A percentile compares a stretch with the other conserved stretches of the same genome.
Conservation (phyloP, 2,797 vertebrate species). For the Oreortyx pictus region DNA sequence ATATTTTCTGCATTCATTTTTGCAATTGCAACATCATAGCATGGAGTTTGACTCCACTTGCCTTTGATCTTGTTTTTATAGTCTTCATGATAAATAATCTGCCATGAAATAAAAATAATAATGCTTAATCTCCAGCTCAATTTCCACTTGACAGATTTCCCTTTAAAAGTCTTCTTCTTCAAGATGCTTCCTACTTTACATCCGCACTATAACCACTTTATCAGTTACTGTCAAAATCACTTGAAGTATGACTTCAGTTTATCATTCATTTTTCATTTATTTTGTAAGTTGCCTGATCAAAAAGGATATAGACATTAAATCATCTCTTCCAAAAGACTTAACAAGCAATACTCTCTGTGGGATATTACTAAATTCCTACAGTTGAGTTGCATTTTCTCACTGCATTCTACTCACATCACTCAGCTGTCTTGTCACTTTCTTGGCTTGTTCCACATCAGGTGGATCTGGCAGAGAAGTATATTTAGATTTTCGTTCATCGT, state of each 20-base stretch:
- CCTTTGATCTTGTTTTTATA: slow-evolving; percentile 95
- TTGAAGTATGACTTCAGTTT: neutral
- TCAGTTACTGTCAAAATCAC: neutral
- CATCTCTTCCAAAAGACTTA: neutral
- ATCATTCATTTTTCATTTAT: neutral
- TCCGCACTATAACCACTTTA: neutral
- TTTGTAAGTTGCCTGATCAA: neutral
- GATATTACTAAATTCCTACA: neutral
- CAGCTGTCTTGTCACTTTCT: slow-evolving; percentile 87
- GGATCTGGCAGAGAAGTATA: slow-evolving; percentile 91
- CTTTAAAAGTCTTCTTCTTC: neutral
- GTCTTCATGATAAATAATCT: slow-evolving; percentile 94
- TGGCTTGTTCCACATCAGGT: slow-evolving; percentile 91
- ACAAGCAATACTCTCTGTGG: neutral
- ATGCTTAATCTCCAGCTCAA: neutral
- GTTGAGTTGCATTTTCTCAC: neutral
- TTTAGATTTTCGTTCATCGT: slow-evolving; percentile 86
- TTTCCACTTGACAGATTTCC: neutral
- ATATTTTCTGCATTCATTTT: slow-evolving; percentile 93
- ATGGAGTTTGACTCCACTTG: slow-evolving; percentile 97
- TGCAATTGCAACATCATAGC: slow-evolving; percentile 91
- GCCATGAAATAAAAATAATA: neutral
- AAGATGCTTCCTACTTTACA: neutral
- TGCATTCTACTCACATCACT: slow-evolving; percentile 88
- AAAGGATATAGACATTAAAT: neutral